phyloP scores from a whole-genome alignment of 1,140 invertebrate genomes.

The Galleria mellonella region DNA sequence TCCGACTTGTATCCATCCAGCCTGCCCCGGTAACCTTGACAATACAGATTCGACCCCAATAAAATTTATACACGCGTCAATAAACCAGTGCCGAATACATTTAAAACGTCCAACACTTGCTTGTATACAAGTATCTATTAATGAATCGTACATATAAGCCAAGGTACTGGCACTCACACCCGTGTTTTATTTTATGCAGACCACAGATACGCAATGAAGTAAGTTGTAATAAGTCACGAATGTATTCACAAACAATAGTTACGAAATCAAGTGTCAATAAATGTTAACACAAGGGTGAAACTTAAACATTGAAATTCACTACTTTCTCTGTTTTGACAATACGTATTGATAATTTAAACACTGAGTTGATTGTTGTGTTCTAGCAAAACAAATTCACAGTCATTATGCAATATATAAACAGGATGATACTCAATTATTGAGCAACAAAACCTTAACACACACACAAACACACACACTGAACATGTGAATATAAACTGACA shows the following conservation, averaged over 20 bases:
- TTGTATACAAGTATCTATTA: background rate
- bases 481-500: background rate
- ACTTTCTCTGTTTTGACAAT: slow-evolving; percentile 34
- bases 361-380: background rate
- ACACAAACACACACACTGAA: slow-evolving; percentile 3
- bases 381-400: too few relatives aligned
- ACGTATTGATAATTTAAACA: too few relatives aligned
- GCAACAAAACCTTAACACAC: background rate
- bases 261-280: slow-evolving; percentile 21
- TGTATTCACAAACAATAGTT: slow-evolving; percentile 16
- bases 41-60: slow-evolving; percentile 25
- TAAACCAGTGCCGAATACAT: background rate
- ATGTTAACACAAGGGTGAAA: slow-evolving; percentile 26
- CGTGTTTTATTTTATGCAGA: background rate
- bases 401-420: background rate
- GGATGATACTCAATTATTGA: background rate
- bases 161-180: background rate
- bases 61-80: slow-evolving; percentile 3
- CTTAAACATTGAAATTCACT: slow-evolving; percentile 19
- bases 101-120: background rate
- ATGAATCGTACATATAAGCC: background rate
- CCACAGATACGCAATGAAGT: slow-evolving; percentile 6
- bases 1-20: slow-evolving; percentile 33
- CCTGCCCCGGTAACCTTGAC: slow-evolving; percentile 40
- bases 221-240: slow-evolving; percentile 15